Evolutionary conservation across 2,888 invertebrate species (phyloP), one percentile per base, ranked within the genome.

Genomic region (Eristalis pertinax): DNA sequence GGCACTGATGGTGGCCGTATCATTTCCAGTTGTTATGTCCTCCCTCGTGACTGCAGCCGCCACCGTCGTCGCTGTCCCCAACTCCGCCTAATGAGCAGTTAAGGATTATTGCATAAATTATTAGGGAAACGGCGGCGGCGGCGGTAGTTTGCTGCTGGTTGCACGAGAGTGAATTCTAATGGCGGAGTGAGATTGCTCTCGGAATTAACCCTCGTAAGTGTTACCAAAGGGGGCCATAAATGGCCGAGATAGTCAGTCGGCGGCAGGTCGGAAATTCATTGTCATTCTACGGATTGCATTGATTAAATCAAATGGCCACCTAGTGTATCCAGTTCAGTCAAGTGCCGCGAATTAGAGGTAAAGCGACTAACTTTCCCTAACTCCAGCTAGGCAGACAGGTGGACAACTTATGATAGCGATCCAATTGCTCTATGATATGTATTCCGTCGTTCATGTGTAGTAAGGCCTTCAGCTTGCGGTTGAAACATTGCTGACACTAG

Each of bases 51-150:
- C 62, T 76, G 64, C 63, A 58, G 62, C 32, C 32, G 1, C 32
- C 5, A 7, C 65, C 76, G 43, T 60, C 72, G 43, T 15, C 43
- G n/a, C 8, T 19, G 75, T 76, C 76, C 65, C 76, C 65, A 41
- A 77, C 72, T 72, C 62, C 10, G 62, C 73, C 77, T 83, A 83
- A 83, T 78, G 73, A 80, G 72, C 80, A 76, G 75, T 84, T 80
- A 80, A 76, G 76, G 75, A 84, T 76, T 84, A 84, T 76, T 70
- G 60, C 41, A 80, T 80, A 72, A 84, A 80, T 76, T 76, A 80
- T 62, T 67, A 41, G 75, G 72, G 72, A 50, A 50, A 50, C 19
- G n/a, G 43, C 35, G 10, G 35, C n/a, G n/a, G n/a, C n/a, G n/a
- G n/a, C n/a, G 3, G 35, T 35, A 15, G 26, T 1, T 26, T 26